These are phyloP conservation scores for Conomelus anceps DNA, from an alignment of 2,888 invertebrate genomes.

Conservation along the genomic window DNA sequence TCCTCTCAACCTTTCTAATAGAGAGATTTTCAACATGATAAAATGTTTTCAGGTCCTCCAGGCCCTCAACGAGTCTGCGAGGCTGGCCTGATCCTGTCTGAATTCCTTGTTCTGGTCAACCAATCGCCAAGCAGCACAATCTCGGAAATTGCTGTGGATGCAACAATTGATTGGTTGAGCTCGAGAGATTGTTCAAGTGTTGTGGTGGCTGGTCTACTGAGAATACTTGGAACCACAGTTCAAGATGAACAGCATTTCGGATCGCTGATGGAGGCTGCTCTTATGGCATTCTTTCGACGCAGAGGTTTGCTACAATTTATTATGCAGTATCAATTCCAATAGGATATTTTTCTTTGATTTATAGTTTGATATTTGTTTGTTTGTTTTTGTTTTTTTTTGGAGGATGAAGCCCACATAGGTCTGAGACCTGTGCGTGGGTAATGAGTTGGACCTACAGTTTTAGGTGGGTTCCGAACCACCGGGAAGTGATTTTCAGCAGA, in stretches of 20 bases:
- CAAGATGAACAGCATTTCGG: constrained; percentile 46
- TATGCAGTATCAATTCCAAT: too few species aligned
- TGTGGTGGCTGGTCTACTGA: constrained; percentile 46
- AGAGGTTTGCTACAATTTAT: constrained; percentile 42
- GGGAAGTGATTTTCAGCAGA: too few species aligned
- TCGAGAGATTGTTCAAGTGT: constrained; percentile 44
- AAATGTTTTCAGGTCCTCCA: constrained; percentile 24
- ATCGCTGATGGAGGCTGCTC: constrained; percentile 48
- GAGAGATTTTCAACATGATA: too few species aligned
- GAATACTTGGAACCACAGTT: constrained; percentile 45
- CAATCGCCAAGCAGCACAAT: constrained; percentile 42
- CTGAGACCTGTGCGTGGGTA: too few species aligned
- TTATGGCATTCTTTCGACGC: constrained; percentile 51
- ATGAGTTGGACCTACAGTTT: too few species aligned
- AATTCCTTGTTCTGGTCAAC: constrained; percentile 46
- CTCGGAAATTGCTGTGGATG: constrained; percentile 39
- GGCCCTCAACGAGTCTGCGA: constrained; percentile 39
- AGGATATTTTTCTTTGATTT: too few species aligned
- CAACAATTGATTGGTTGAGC: constrained; percentile 45
- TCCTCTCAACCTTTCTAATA: too few species aligned
- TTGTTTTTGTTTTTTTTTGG: too few species aligned
- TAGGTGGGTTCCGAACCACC: too few species aligned
- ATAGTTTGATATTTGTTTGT: too few species aligned
- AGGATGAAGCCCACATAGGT: too few species aligned
- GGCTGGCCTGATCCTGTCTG: constrained; percentile 47